phyloP scores from a whole-genome alignment of 2,113 vertebrate genomes.

The Burhinus bistriatus region DNA sequence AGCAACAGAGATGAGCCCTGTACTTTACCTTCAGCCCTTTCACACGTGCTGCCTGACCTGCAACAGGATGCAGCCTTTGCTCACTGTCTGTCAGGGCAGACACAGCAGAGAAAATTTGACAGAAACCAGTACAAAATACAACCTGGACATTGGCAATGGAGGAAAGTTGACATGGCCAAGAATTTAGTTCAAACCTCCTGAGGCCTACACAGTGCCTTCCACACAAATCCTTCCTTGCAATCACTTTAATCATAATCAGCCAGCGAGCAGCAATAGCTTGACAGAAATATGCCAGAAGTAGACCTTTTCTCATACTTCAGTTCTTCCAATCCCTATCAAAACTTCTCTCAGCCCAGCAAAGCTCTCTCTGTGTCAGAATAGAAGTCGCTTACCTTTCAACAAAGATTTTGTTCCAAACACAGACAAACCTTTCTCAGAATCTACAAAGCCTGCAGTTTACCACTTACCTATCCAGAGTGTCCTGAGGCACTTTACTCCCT shows the following conservation, averaged over 20 bases:
- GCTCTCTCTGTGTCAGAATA: not conserved
- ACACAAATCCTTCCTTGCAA: not conserved
- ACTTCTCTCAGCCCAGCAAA: not conserved
- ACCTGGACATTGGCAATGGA: not conserved
- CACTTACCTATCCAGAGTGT: slow-evolving; percentile 89
- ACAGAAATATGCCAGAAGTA: not conserved
- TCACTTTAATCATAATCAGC: not conserved
- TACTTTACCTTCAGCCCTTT: not conserved
- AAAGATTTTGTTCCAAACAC: not conserved
- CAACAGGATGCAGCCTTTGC: not conserved
- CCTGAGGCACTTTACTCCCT: slow-evolving; percentile 86
- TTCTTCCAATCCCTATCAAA: not conserved
- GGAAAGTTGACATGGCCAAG: not conserved
- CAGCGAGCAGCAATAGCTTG: fast-evolving
- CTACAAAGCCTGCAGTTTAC: slow-evolving; percentile 13
- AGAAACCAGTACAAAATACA: not conserved
- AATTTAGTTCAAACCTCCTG: not conserved
- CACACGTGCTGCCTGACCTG: not conserved
- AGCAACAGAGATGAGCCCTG: not conserved
- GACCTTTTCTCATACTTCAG: not conserved
- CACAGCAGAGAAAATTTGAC: not conserved
- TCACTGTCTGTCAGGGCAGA: not conserved
- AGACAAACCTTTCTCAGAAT: not conserved
- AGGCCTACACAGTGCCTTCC: not conserved
- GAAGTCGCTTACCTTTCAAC: not conserved